Conservation (phyloP, 2,113 vertebrate genomes). For the Sula dactylatra region DNA sequence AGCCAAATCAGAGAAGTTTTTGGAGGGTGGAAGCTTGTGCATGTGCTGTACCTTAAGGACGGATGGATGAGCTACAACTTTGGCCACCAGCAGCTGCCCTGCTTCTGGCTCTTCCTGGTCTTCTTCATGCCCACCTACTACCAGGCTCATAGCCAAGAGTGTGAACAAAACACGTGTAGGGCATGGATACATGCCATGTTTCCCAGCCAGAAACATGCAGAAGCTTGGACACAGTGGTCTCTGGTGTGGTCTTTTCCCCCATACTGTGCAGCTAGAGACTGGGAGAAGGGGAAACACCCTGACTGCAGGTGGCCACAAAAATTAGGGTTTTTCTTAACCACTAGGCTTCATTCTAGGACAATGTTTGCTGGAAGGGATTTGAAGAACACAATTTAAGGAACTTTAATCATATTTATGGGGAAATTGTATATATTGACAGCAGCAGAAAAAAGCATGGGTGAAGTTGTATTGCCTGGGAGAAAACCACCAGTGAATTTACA, state of each 20-base stretch:
- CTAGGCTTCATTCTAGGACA: not conserved
- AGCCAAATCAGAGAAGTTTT: not conserved
- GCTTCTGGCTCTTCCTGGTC: not conserved
- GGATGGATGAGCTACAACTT: not conserved
- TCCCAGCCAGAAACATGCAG: not conserved
- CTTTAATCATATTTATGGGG: not conserved
- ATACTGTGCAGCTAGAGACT: not conserved
- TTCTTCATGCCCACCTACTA: not conserved
- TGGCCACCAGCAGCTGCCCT: not conserved
- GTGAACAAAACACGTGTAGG: rapidly evolving
- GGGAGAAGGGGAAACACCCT: not conserved
- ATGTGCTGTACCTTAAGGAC: not conserved
- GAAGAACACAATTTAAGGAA: not conserved
- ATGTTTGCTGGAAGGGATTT: not conserved
- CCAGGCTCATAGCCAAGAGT: not conserved
- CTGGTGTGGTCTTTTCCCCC: not conserved
- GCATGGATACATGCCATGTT: not conserved
- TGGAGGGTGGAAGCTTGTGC: not conserved
- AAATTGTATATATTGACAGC: not conserved
- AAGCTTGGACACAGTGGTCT: rapidly evolving
- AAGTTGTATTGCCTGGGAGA: not conserved
- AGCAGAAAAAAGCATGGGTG: not conserved
- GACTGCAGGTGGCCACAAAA: not conserved
- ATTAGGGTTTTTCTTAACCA: not conserved
- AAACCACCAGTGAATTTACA: not conserved